A percentile compares a stretch with the other conserved stretches of the same genome.
Evolutionary conservation across 2,888 invertebrate species (phyloP).

Genomic region (Dicyrtoma fusca): DNA sequence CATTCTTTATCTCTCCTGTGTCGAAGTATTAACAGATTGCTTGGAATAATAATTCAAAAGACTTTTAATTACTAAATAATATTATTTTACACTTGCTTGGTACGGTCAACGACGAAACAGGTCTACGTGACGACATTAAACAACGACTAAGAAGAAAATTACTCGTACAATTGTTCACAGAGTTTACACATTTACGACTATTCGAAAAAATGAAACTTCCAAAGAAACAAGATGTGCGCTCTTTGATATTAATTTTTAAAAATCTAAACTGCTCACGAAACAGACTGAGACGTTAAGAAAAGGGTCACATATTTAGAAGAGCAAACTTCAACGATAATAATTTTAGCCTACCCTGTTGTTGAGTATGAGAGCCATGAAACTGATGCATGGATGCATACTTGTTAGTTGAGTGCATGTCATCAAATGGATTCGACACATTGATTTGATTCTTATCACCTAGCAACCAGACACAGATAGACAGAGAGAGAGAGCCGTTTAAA

Average conservation of each 20-base stretch:
- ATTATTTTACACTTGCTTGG: too few species aligned
- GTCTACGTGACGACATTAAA: too few species aligned
- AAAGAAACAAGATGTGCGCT: constrained; percentile 1
- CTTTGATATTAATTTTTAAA: too few species aligned
- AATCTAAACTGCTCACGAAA: not conserved
- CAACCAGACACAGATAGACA: constrained; percentile 26
- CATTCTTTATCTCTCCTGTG: too few species aligned
- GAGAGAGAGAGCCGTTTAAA: too few species aligned
- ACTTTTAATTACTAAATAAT: too few species aligned
- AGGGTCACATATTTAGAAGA: not conserved
- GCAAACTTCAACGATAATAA: constrained; percentile 9
- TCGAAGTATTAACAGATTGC: too few species aligned
- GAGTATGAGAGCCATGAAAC: constrained; percentile 47
- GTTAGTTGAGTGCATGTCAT: constrained; percentile 64
- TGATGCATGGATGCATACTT: constrained; percentile 49
- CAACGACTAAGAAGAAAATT: too few species aligned
- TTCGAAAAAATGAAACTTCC: constrained; percentile 19
- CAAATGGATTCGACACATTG: constrained; percentile 84
- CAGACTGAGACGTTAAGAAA: not conserved
- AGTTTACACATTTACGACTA: too few species aligned
- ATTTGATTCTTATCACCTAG: constrained; percentile 71
- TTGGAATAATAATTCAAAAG: too few species aligned
- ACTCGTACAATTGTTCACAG: too few species aligned
- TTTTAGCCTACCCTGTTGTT: constrained; percentile 52
- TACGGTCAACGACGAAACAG: too few species aligned